Conservation (phyloP, 1,140 invertebrate species). For the Euura lappo region DNA sequence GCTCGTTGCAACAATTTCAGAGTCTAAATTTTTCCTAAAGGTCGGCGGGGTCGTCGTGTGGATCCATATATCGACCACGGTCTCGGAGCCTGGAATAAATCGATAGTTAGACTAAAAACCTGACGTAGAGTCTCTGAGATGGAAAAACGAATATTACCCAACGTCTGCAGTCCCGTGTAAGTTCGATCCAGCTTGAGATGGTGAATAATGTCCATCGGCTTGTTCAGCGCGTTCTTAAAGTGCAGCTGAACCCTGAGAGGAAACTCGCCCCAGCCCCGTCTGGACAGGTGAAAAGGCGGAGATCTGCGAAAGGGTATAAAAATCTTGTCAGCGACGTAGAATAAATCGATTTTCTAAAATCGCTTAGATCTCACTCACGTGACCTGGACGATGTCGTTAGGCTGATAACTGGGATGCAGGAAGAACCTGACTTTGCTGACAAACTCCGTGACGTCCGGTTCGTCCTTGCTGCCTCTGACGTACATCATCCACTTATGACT, state of each 20-base stretch:
- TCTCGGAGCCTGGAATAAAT: slow-evolving; percentile 72
- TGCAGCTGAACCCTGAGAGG: slow-evolving; percentile 80
- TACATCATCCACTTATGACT: slow-evolving; percentile 93
- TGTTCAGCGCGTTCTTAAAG: slow-evolving; percentile 77
- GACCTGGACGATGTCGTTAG: slow-evolving; percentile 85
- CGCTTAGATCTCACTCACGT: slow-evolving; percentile 60
- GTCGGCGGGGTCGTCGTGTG: slow-evolving; percentile 45
- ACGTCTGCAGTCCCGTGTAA: slow-evolving; percentile 84
- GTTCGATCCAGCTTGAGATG: slow-evolving; percentile 82
- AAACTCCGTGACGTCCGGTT: slow-evolving; percentile 68
- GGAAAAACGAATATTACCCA: slow-evolving; percentile 60
- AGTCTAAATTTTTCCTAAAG: slow-evolving; percentile 13
- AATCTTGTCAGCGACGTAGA: slow-evolving; percentile 10
- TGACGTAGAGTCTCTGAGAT: slow-evolving; percentile 19
- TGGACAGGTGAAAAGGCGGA: slow-evolving; percentile 81
- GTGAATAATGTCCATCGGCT: slow-evolving; percentile 82
- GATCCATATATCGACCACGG: slow-evolving; percentile 74
- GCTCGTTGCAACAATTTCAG: neutral
- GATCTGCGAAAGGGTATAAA: slow-evolving; percentile 56
- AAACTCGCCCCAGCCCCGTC: slow-evolving; percentile 92
- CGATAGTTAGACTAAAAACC: neutral
- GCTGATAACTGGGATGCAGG: slow-evolving; percentile 85
- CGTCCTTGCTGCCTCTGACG: slow-evolving; percentile 71
- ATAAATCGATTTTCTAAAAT: neutral
- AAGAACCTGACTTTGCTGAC: slow-evolving; percentile 81